Percentiles rank a stretch among this genome's conserved stretches.
These are phyloP conservation scores for Colinus virginianus DNA, from an alignment of 2,113 vertebrate genomes.

Conservation along the genomic window DNA sequence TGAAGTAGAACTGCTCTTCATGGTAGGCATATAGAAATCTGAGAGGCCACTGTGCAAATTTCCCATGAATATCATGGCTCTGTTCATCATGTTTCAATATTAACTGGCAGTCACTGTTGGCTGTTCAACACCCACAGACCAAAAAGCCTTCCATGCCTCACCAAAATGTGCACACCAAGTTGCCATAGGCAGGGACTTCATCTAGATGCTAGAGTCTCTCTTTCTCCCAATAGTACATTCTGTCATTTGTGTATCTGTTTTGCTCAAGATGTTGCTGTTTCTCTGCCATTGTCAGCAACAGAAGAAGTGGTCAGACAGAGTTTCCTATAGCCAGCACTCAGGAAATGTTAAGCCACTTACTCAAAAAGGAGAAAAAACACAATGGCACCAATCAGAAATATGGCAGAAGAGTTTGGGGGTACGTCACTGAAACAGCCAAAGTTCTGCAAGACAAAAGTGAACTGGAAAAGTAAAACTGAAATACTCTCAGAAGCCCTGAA, in stretches of 20 bases:
- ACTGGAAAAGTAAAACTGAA: background rate
- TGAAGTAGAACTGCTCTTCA: background rate
- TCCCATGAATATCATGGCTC: background rate
- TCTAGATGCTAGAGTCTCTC: background rate
- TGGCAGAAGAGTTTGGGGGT: background rate
- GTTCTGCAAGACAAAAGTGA: background rate
- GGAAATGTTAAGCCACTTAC: background rate
- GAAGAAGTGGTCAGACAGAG: background rate
- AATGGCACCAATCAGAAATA: background rate
- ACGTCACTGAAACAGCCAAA: background rate
- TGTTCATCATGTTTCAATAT: background rate
- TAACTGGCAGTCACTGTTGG: background rate
- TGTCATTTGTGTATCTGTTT: background rate
- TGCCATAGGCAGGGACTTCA: background rate
- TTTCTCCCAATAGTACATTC: background rate
- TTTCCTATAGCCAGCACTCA: background rate
- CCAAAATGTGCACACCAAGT: background rate
- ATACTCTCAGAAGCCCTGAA: background rate
- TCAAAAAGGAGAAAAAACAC: background rate
- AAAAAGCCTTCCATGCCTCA: background rate
- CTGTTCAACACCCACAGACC: background rate
- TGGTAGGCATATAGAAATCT: background rate
- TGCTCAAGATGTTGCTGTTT: background rate
- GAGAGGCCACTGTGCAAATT: background rate
- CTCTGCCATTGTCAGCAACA: background rate